Base-by-base conservation (phyloP, 2,888 invertebrate genomes). In the Xestia rhomboidea region DNA sequence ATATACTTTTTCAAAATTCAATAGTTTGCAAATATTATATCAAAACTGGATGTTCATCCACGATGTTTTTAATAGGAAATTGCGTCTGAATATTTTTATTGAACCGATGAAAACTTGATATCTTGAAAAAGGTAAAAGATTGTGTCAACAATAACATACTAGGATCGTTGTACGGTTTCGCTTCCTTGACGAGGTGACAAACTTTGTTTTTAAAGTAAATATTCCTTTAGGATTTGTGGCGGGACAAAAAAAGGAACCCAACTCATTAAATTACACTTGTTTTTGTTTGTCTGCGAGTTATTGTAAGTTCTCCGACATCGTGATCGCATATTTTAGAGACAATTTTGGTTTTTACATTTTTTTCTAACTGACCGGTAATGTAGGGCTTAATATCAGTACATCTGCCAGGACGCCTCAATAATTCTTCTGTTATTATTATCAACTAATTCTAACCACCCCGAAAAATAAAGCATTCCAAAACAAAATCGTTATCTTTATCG, bases 31-130 rank as follows among this genome's bases (percentile, higher is more conserved):
- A n/a, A n/a, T n/a, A n/a, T n/a, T n/a, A n/a, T n/a, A n/a, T n/a
- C n/a, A n/a, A n/a, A n/a, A n/a, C n/a, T n/a, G n/a, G n/a, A n/a
- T n/a, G n/a, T n/a, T n/a, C n/a, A n/a, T n/a, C n/a, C n/a, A n/a
- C 44, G 44, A 64, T 68, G 64, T 70, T 86, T 66, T 73, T 38
- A 46, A 64, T 68, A 79, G 73, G 51, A 77, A 74, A 76, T 62
- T 60, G 67, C 38, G 11, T 75, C 54, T 74, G n/a, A 68, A 73
- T 63, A 77, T 51, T 54, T 73, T 76, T 76, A 86, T 82, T 70
- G 71, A n/a, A n/a, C 51, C 68, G 88, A 76, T 73, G 88, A 87
- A 77, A 78, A 67, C 67, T 78, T 86, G 34, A 87, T 87, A n/a
- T 62, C 41, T 70, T 63, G 13, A 75, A 77, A 84, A 77, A 68